Base-by-base conservation (phyloP, 2,113 vertebrate species). In the Tachycineta bicolor region DNA sequence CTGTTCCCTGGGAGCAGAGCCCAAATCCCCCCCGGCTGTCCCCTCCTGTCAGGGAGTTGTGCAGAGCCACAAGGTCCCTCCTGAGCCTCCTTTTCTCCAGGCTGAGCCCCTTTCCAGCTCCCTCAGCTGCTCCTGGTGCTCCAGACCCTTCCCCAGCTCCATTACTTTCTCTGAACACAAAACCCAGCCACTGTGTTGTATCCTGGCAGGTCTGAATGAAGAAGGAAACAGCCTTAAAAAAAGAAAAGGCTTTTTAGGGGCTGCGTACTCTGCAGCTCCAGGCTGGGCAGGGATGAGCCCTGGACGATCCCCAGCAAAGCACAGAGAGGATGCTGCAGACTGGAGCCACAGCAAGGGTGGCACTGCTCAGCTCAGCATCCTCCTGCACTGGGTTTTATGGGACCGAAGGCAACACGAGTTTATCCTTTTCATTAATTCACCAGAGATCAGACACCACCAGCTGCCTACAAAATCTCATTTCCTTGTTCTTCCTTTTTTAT, bases 1-100 rank as follows among this genome's bases (percentile, higher is more conserved):
- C 70, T 76, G 55, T 43, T 69, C 55, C 29, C 77, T 67, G 37
- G 5, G 12, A 58, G 26, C 53, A 83, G 7, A 89, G 24, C 24
- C 24, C 0, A 0, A 0, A 75, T 5, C 3, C 17, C 37, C 9
- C 9, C 39, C 0, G 0, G 11, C n/a, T 69, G n/a, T 24, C 17
- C 53, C 24, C 62, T 83, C 87, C 55, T 89, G 70, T 1, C 63
- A 76, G 47, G 65, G 62, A 53, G 10, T 0, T 76, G 87, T 59
- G 41, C 46, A 87, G 74, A 89, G 39, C 62, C 46, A 76, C 1
- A 47, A 31, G 47, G n/a, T 3, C 29, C 62, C 62, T 13, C 47
- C 25, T 68, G 78, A 83, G 5, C 55, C 55, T 22, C 70, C 55
- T 76, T 31, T 76, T 1, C 41, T 69, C 79, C 70, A 69, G 41